These are phyloP conservation scores for Sesia bembeciformis DNA, from an alignment of 2,888 invertebrate species.

Conservation along the genomic window DNA sequence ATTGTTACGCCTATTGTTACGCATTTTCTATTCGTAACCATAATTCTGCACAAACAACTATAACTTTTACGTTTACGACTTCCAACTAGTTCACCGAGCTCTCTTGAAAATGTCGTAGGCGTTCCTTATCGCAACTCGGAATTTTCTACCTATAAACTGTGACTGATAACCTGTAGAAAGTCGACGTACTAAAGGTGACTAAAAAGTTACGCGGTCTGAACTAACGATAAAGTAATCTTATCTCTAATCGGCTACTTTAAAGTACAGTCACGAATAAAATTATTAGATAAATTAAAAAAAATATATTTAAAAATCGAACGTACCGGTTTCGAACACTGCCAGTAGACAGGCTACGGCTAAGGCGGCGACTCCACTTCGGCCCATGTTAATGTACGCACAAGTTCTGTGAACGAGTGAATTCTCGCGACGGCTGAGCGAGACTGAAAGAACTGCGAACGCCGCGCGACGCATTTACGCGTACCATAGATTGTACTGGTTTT, in stretches of 20 bases:
- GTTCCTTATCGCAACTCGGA: too few species aligned
- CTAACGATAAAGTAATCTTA: neutral
- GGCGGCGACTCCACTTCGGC: constrained; percentile 34
- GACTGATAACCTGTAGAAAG: too few species aligned
- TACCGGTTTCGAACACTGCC: constrained; percentile 56
- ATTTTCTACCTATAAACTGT: too few species aligned
- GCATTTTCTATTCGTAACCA: too few species aligned
- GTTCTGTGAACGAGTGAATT: constrained; percentile 29
- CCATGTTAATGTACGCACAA: constrained; percentile 32
- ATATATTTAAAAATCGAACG: constrained; percentile 18
- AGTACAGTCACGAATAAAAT: neutral
- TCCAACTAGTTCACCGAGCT: too few species aligned
- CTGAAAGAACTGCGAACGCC: constrained; percentile 34
- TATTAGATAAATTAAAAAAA: neutral
- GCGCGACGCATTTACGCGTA: constrained; percentile 43
- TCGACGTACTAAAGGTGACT: too few species aligned
- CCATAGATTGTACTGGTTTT: constrained; percentile 23
- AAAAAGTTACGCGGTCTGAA: too few species aligned
- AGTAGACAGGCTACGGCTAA: constrained; percentile 45
- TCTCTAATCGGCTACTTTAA: constrained; percentile 1
- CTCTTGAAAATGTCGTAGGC: too few species aligned
- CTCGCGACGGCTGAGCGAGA: constrained; percentile 28
- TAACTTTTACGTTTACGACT: too few species aligned
- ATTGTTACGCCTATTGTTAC: too few species aligned
- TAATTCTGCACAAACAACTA: too few species aligned